A percentile compares a stretch with the other conserved stretches of the same genome.
phyloP scores from a whole-genome alignment of 2,797 vertebrate species.

The Esox lucius region DNA sequence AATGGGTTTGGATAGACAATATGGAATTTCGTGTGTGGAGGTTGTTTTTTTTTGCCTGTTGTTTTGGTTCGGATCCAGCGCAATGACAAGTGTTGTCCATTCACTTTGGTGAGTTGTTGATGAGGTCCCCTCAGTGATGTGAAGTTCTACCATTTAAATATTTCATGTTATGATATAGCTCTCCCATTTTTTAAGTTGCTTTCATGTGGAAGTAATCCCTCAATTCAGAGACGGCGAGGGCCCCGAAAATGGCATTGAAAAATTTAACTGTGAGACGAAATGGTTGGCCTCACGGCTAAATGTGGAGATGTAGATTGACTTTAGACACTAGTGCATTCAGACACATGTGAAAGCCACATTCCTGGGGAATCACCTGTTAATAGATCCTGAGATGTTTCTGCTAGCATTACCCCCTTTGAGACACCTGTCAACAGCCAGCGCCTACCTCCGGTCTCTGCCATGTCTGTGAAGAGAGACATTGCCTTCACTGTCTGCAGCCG shows the following conservation, averaged over 20 bases:
- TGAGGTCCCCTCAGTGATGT: not conserved
- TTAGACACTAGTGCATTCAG: constrained; percentile 37
- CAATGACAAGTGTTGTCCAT: not conserved
- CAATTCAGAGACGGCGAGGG: constrained; percentile 3
- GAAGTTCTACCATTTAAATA: constrained; percentile 3
- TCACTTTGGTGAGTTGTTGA: not conserved
- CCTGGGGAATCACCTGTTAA: constrained; percentile 46
- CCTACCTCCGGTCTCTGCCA: not conserved
- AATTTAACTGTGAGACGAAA: constrained; percentile 28
- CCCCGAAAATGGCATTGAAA: constrained; percentile 19
- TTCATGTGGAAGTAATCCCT: constrained; percentile 33
- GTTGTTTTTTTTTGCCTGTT: not conserved
- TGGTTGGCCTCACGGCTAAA: constrained; percentile 22
- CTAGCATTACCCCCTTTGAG: constrained; percentile 37
- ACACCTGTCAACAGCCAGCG: constrained; percentile 43
- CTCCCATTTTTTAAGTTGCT: constrained; percentile 11
- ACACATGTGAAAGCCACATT: constrained; percentile 12
- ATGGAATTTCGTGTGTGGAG: not conserved
- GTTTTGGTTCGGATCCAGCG: not conserved
- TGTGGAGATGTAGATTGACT: constrained; percentile 37
- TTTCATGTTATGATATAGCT: constrained; percentile 9
- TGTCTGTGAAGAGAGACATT: constrained; percentile 20
- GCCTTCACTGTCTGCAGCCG: constrained; percentile 21
- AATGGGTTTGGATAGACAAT: constrained; percentile 2
- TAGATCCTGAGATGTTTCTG: constrained; percentile 38